Evolutionary conservation across 2,888 invertebrate species (phyloP).

Genomic region (Keiferia lycopersicella): DNA sequence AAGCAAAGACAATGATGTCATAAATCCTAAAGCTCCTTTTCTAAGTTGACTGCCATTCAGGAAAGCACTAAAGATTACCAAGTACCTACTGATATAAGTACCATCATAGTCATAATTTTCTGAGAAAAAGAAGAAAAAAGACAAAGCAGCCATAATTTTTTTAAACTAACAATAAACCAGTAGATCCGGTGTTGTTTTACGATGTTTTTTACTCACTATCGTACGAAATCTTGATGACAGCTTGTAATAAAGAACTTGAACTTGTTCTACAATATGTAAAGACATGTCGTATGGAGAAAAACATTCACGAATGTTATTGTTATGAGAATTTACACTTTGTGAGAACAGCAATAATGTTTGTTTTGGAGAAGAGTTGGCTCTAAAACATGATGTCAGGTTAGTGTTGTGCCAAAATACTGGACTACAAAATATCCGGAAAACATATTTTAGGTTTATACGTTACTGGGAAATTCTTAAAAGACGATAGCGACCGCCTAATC

Average conservation of each 20-base stretch:
- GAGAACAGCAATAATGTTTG: slow-evolving; percentile 41
- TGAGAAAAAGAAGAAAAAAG: slow-evolving; percentile 10
- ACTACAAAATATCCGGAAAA: neutral
- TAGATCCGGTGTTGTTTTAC: slow-evolving; percentile 17
- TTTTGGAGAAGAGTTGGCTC: slow-evolving; percentile 20
- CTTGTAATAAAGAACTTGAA: slow-evolving; percentile 65
- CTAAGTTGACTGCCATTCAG: neutral
- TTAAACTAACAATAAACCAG: slow-evolving; percentile 14
- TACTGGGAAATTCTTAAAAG: no score
- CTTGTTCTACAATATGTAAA: slow-evolving; percentile 35
- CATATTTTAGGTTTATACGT: neutral
- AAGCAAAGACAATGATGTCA: neutral
- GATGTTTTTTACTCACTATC: slow-evolving; percentile 29
- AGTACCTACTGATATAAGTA: neutral
- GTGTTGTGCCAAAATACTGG: neutral
- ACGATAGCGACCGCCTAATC: no score
- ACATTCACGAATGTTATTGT: slow-evolving; percentile 9
- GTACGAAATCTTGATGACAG: slow-evolving; percentile 65
- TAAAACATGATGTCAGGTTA: neutral
- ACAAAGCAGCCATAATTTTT: slow-evolving; percentile 2
- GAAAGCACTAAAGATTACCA: neutral
- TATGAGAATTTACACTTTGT: slow-evolving; percentile 13
- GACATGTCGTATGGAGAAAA: slow-evolving; percentile 29
- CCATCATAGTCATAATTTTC: neutral
- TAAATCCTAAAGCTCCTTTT: neutral